Conservation (phyloP, 1,140 invertebrate species). For the Diorhabda sublineata region DNA sequence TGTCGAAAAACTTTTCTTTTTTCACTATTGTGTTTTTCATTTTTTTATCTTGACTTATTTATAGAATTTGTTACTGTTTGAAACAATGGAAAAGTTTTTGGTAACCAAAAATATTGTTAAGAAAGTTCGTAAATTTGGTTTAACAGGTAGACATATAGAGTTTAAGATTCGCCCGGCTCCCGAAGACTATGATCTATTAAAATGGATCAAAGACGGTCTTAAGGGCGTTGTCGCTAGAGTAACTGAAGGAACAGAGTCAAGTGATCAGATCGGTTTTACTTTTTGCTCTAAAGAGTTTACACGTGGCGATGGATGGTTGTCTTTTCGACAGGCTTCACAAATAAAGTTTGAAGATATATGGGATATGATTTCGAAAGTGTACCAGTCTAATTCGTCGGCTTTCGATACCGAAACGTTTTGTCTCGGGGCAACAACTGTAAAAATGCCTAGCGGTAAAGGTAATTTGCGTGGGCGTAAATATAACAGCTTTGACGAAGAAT, state of each 20-base stretch:
- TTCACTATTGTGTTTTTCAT: background rate
- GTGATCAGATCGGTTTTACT: conserved; percentile 8
- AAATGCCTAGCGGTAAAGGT: conserved; percentile 10
- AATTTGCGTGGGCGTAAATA: background rate
- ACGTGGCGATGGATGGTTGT: background rate
- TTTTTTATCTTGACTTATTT: conserved; percentile 4
- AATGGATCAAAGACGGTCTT: conserved; percentile 6
- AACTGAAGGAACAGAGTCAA: conserved; percentile 6
- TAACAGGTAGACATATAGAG: conserved; percentile 4
- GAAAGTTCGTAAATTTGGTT: conserved; percentile 9
- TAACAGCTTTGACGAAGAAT: conserved; percentile 4
- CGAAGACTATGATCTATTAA: background rate
- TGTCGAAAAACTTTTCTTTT: too few relatives aligned
- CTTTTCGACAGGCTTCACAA: background rate
- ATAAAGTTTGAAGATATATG: too few relatives aligned
- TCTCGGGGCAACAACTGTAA: conserved; percentile 7
- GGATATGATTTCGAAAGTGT: too few relatives aligned
- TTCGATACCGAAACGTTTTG: conserved; percentile 7
- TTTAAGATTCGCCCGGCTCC: background rate
- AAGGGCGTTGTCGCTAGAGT: background rate
- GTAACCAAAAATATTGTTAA: conserved; percentile 1
- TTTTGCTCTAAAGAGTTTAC: conserved; percentile 3
- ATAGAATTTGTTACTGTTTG: background rate
- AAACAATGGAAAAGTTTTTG: background rate
- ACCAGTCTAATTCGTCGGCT: background rate